Conservation (phyloP, 1,140 invertebrate genomes). For the Subanguina moxae region DNA sequence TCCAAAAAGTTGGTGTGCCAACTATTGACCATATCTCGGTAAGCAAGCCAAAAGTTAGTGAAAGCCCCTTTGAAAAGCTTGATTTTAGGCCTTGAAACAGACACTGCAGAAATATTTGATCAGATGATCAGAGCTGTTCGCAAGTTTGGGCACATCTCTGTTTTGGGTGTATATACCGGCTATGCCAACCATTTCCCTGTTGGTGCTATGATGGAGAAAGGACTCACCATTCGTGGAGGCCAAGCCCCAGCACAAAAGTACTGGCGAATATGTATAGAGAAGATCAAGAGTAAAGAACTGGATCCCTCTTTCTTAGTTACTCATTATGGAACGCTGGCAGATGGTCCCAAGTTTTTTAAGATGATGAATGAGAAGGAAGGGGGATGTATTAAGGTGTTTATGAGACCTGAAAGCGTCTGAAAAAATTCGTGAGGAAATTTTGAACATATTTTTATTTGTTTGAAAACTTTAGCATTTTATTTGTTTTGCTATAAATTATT, state of each 20-base stretch:
- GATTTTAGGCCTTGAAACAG: constrained; percentile 25
- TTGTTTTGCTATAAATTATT: too few relatives aligned
- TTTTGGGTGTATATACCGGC: constrained; percentile 20
- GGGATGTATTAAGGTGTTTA: constrained; percentile 13
- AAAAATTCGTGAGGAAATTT: too few relatives aligned
- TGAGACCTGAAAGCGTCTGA: constrained; percentile 6
- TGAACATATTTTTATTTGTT: too few relatives aligned
- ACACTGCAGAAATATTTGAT: constrained; percentile 29
- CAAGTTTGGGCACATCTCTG: constrained; percentile 13
- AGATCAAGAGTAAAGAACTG: constrained; percentile 3
- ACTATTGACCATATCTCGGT: too few relatives aligned
- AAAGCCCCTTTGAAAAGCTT: background rate
- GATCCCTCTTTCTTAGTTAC: constrained; percentile 9
- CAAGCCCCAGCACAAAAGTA: constrained; percentile 18
- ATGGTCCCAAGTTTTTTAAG: constrained; percentile 16
- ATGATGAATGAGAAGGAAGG: constrained; percentile 17
- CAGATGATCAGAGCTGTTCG: constrained; percentile 23
- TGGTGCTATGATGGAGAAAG: constrained; percentile 23
- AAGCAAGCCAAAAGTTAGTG: too few relatives aligned
- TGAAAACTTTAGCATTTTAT: too few relatives aligned
- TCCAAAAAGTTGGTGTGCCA: too few relatives aligned
- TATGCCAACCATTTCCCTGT: constrained; percentile 24
- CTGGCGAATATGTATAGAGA: constrained; percentile 14
- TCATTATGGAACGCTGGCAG: constrained; percentile 8
- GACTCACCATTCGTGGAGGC: constrained; percentile 5